These are phyloP conservation scores for Notarius quadriscutis DNA, from an alignment of 2,113 vertebrate species.

Conservation along the genomic window DNA sequence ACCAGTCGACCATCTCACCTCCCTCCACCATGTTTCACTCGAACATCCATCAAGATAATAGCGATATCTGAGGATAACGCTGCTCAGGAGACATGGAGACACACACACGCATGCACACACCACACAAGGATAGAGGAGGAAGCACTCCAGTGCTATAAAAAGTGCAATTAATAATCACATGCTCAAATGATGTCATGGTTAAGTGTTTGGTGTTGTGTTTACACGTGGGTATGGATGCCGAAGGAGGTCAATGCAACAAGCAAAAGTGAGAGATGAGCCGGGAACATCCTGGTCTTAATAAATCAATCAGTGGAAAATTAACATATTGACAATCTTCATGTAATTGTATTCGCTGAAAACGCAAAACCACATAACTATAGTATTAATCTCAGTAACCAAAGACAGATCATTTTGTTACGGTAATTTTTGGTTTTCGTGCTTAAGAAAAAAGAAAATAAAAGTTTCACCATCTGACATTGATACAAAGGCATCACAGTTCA, in stretches of 20 bases:
- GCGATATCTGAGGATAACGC: constrained; percentile 54
- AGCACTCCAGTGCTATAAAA: constrained; percentile 67
- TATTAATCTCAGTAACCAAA: constrained; percentile 53
- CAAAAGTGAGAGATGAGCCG: background rate
- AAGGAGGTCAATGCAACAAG: constrained; percentile 22
- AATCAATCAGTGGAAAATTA: constrained; percentile 66
- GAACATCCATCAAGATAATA: constrained; percentile 67
- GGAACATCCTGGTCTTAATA: constrained; percentile 70
- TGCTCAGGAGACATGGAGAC: constrained; percentile 18
- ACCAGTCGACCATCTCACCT: constrained; percentile 57
- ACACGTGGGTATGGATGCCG: constrained; percentile 66
- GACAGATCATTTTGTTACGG: background rate
- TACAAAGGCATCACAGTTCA: constrained; percentile 68
- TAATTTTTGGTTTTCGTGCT: background rate
- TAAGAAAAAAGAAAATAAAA: background rate
- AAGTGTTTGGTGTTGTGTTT: constrained; percentile 80
- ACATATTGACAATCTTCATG: constrained; percentile 53
- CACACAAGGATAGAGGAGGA: constrained; percentile 48
- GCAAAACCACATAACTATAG: constrained; percentile 46
- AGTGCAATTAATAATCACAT: constrained; percentile 74
- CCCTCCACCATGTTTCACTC: constrained; percentile 31
- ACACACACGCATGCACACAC: background rate
- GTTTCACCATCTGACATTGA: constrained; percentile 65
- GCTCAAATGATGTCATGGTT: constrained; percentile 76
- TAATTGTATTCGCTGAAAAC: background rate